Conservation (phyloP, 2,113 vertebrate species). For the Camelus bactrianus region DNA sequence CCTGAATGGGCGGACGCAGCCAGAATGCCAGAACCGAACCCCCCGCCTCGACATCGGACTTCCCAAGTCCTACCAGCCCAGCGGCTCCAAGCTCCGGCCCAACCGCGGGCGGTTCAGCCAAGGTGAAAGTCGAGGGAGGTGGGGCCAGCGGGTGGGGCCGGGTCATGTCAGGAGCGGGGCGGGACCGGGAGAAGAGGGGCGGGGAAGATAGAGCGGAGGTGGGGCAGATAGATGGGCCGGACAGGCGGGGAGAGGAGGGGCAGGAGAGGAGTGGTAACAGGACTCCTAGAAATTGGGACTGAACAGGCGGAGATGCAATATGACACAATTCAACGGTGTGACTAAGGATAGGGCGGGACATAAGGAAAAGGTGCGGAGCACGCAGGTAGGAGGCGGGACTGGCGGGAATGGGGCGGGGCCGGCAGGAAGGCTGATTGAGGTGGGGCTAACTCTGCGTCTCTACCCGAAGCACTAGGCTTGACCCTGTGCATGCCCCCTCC, state of each 20-base stretch:
- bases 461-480: neutral
- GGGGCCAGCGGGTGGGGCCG: neutral
- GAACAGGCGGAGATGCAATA: neutral
- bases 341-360: accelerated
- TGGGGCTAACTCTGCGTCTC: neutral
- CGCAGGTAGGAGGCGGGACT: neutral
- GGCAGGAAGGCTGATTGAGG: neutral
- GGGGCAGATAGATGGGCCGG: neutral
- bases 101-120: neutral
- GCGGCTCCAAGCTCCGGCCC: neutral
- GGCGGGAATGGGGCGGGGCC: neutral
- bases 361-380: neutral
- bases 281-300: neutral
- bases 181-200: neutral
- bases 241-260: neutral
- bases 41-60: neutral
- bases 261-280: neutral
- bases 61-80: neutral
- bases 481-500: neutral
- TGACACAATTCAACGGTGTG: accelerated
- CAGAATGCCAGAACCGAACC: neutral
- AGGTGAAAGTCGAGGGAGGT: neutral
- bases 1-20: neutral
- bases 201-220: neutral
- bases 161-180: neutral